A percentile compares a stretch with the other conserved stretches of the same genome.
phyloP scores from a whole-genome alignment of 2,888 invertebrate species.

The Andrena flavipes region DNA sequence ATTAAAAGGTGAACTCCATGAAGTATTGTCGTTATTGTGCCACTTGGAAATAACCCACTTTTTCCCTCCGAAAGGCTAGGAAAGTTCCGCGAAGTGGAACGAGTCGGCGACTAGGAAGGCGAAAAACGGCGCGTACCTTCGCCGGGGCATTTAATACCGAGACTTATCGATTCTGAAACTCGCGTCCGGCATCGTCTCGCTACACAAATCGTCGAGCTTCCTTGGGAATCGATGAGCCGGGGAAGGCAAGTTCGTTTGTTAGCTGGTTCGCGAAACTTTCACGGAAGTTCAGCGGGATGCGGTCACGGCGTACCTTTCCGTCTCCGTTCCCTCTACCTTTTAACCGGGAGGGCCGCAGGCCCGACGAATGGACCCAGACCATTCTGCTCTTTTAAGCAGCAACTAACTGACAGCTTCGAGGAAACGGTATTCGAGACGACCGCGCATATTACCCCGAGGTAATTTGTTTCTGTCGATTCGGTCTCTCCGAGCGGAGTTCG shows the following conservation, averaged over 20 bases:
- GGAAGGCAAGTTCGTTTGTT: conserved; percentile 60
- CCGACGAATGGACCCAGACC: conserved; percentile 35
- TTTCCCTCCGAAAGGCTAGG: background rate
- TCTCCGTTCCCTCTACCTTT: conserved; percentile 17
- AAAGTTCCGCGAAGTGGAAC: conserved; percentile 1
- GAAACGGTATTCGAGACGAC: conserved; percentile 11
- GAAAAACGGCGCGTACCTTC: conserved; percentile 26
- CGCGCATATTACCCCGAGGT: conserved; percentile 6
- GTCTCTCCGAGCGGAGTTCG: background rate
- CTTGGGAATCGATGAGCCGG: conserved; percentile 26
- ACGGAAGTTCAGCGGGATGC: conserved; percentile 36
- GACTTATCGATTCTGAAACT: conserved; percentile 47
- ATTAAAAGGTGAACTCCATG: no score
- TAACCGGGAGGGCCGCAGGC: background rate
- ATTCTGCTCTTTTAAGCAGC: conserved; percentile 25
- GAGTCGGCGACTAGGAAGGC: conserved; percentile 1
- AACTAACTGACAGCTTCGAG: conserved; percentile 6
- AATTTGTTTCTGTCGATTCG: conserved; percentile 35
- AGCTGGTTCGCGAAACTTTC: conserved; percentile 57
- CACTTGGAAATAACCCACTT: background rate
- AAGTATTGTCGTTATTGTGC: no score
- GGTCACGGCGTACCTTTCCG: conserved; percentile 11
- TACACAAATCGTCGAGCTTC: conserved; percentile 61
- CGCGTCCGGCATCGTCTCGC: conserved; percentile 46
- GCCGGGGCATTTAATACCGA: conserved; percentile 49